Conservation (phyloP, 2,113 vertebrate species). For the Oryzias curvinotus region DNA sequence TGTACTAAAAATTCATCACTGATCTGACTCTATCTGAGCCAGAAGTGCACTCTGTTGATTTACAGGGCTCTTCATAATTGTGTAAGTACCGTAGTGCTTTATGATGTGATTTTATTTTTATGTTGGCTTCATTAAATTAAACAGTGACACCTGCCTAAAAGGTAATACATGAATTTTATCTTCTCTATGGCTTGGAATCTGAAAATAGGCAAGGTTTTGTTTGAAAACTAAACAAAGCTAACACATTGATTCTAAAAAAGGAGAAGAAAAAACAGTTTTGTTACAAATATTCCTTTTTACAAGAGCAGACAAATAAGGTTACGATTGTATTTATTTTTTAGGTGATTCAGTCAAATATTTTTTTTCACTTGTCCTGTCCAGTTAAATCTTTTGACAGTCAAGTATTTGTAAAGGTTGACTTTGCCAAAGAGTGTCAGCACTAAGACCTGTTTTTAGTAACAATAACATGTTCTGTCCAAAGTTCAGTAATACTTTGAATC, state of each 20-base stretch:
- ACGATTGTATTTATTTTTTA: conserved; percentile 15
- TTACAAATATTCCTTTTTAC: not conserved
- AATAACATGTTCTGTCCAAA: not conserved
- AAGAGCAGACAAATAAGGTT: not conserved
- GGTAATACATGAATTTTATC: conserved; percentile 42
- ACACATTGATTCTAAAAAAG: not conserved
- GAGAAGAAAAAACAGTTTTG: not conserved
- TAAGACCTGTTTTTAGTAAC: conserved; percentile 15
- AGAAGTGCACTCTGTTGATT: conserved; percentile 59
- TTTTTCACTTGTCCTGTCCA: not conserved
- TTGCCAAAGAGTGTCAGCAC: conserved; percentile 1
- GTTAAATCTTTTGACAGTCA: not conserved
- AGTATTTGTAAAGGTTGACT: conserved; percentile 7
- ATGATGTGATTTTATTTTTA: conserved; percentile 65
- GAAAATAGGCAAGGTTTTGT: conserved; percentile 1
- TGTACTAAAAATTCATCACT: conserved; percentile 57
- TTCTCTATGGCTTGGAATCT: conserved; percentile 4
- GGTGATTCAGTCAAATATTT: conserved; percentile 11
- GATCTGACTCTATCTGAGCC: conserved; percentile 54
- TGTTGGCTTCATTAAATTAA: conserved; percentile 68
- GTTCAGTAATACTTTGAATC: conserved; percentile 22
- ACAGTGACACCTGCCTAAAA: conserved; percentile 40
- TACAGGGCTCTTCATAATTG: conserved; percentile 54
- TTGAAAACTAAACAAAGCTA: not conserved
- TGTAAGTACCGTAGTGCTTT: conserved; percentile 67